Conservation (phyloP, 2,113 vertebrate genomes). For the Ifrita kowaldi region DNA sequence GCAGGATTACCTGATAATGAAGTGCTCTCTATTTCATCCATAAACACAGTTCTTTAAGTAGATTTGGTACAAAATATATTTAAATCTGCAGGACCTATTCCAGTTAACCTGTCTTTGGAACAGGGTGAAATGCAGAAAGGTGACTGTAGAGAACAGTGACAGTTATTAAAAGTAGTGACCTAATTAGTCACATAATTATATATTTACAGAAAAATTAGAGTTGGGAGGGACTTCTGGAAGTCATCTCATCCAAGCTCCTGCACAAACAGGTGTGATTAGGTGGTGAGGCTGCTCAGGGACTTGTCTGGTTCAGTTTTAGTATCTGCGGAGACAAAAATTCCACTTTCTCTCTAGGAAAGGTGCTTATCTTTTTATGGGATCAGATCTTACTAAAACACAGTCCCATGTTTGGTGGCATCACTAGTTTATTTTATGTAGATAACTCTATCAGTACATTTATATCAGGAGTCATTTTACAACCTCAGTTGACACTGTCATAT, state of each 20-base stretch:
- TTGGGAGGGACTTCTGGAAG: not conserved
- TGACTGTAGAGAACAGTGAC: not conserved
- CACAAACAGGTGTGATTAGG: not conserved
- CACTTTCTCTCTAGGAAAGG: not conserved
- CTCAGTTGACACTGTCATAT: not conserved
- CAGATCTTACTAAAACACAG: not conserved
- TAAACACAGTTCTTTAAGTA: not conserved
- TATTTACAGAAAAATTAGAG: not conserved
- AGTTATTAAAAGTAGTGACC: not conserved
- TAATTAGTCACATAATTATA: not conserved
- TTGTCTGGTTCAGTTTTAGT: not conserved
- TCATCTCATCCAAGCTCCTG: not conserved
- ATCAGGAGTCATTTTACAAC: not conserved
- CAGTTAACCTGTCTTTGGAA: not conserved
- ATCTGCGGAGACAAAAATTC: not conserved
- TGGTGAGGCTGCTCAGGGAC: not conserved
- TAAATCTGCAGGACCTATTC: not conserved
- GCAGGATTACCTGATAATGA: not conserved
- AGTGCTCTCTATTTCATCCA: not conserved
- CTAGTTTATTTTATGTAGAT: not conserved
- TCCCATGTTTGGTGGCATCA: not conserved
- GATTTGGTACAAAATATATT: not conserved
- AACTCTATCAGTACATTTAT: not conserved
- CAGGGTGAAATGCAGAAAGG: not conserved
- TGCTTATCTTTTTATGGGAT: not conserved